Evolutionary conservation across 2,113 vertebrate species (phyloP), one percentile per base, ranked within the genome.

Genomic region (Pontoporia blainvillei): DNA sequence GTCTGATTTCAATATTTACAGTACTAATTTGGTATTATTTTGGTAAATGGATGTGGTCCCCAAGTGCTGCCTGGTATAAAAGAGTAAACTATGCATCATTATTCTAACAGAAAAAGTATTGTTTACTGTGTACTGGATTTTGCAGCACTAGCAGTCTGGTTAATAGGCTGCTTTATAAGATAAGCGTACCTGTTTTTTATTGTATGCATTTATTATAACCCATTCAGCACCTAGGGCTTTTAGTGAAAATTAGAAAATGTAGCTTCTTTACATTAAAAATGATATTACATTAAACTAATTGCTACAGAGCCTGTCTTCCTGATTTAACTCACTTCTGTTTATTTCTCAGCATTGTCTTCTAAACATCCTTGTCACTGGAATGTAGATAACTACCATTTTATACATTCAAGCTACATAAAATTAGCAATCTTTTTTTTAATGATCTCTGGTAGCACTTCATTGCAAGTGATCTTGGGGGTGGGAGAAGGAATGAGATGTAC

Each of bases 21-120:
- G 98, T 99, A 99, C 99, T 99, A 99, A 99, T 99, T 99, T 98
- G 98, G 98, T 98, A 99, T 99, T 99, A 99, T 99, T 99, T 99
- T 99, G 99, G 99, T 99, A 99, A 99, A 99, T 98, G 98, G 98
- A 98, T 98, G 98, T 97, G 96, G 97, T 98, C 97, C 97, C 98
- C 90, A 98, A 98, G 98, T 98, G 98, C 98, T 97, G 96, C 97
- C 88, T 46, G 86, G 96, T 97, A 96, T 97, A 98, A 98, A 98
- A 98, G 96, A 98, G 98, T 98, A 98, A 98, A 98, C 98, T 96
- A 88, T 97, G 97, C 86, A 78, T 97, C 98, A 98, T 99, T 99
- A 97, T 98, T 98, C 97, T 97, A 98, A 99, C 98, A 98, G 98
- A 98, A 98, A 98, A 98, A 97, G 98, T 97, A 98, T 98, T 98